Conservation (phyloP, 2,797 vertebrate species). For the Centropyge bicolor region DNA sequence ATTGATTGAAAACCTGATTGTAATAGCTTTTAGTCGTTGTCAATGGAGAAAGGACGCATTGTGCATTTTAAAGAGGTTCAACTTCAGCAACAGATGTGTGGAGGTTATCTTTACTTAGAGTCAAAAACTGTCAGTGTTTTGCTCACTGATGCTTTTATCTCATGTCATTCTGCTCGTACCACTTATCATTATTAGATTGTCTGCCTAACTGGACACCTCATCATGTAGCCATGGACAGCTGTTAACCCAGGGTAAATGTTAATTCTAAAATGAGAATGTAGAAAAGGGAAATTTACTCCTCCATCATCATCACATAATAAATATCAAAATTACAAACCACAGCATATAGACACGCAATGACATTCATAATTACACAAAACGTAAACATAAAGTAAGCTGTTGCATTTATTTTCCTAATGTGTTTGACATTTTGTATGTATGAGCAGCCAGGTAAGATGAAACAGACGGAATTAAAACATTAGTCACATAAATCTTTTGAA, state of each 20-base stretch:
- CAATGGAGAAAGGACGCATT: background rate
- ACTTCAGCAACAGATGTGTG: background rate
- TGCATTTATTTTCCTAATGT: slow-evolving; percentile 12
- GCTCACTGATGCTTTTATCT: background rate
- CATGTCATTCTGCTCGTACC: background rate
- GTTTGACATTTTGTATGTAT: slow-evolving; percentile 11
- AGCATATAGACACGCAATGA: background rate
- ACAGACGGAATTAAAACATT: slow-evolving; percentile 2
- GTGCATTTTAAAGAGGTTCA: background rate
- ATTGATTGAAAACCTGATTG: slow-evolving; percentile 14
- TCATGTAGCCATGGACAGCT: background rate
- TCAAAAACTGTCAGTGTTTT: background rate
- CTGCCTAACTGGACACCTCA: background rate
- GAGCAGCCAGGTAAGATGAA: background rate
- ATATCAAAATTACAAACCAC: background rate
- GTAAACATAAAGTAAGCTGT: slow-evolving; percentile 1
- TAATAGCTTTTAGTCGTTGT: slow-evolving; percentile 12
- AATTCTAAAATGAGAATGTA: slow-evolving; percentile 21
- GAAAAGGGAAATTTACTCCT: slow-evolving; percentile 19
- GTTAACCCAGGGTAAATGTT: slow-evolving; percentile 14
- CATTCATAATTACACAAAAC: background rate
- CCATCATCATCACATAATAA: slow-evolving; percentile 4
- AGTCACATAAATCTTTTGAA: slow-evolving; percentile 4
- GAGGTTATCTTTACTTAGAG: background rate
- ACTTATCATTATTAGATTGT: background rate